Evolutionary conservation across 1,140 invertebrate species (phyloP).

Genomic region (Pseudomyrmex sp.): DNA sequence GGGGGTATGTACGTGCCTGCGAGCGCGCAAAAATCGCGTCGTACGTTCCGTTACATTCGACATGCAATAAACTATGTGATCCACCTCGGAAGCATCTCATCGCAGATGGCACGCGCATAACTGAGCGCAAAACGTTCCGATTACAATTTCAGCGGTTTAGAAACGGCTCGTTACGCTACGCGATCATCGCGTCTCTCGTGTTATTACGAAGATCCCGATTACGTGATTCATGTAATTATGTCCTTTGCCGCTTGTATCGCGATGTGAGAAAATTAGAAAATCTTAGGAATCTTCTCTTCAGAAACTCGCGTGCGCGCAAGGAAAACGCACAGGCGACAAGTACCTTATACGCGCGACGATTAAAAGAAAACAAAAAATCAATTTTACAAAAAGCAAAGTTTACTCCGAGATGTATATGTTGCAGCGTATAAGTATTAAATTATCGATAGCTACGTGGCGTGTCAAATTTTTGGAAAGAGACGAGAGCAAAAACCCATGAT

Average conservation of each 20-base stretch:
- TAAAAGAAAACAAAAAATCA: slow-evolving; percentile 12
- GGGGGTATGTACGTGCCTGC: slow-evolving; percentile 15
- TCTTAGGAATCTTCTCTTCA: slow-evolving; percentile 16
- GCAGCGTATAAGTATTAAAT: not conserved
- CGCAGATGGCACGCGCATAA: slow-evolving; percentile 34
- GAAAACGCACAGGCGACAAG: not conserved
- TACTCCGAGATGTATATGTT: slow-evolving; percentile 22
- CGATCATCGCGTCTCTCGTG: slow-evolving; percentile 37
- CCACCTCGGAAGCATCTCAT: slow-evolving; percentile 8
- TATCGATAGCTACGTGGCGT: not conserved
- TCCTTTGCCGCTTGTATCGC: slow-evolving; percentile 10
- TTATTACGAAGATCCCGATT: slow-evolving; percentile 53
- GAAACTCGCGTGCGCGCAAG: not conserved
- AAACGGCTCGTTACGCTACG: slow-evolving; percentile 43
- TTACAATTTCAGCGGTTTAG: slow-evolving; percentile 50
- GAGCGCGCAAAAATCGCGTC: slow-evolving; percentile 51
- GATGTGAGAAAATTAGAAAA: slow-evolving; percentile 56
- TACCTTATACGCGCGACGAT: slow-evolving; percentile 9
- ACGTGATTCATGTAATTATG: slow-evolving; percentile 42
- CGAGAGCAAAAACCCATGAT: not conserved
- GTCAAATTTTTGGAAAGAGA: slow-evolving; percentile 4
- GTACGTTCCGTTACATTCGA: slow-evolving; percentile 53
- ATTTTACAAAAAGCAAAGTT: slow-evolving; percentile 30
- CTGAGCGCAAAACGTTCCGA: slow-evolving; percentile 16
- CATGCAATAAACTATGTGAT: slow-evolving; percentile 58